A percentile compares a stretch with the other conserved stretches of the same genome.
phyloP scores from a whole-genome alignment of 2,797 vertebrate genomes.

The Pipistrellus nathusii region DNA sequence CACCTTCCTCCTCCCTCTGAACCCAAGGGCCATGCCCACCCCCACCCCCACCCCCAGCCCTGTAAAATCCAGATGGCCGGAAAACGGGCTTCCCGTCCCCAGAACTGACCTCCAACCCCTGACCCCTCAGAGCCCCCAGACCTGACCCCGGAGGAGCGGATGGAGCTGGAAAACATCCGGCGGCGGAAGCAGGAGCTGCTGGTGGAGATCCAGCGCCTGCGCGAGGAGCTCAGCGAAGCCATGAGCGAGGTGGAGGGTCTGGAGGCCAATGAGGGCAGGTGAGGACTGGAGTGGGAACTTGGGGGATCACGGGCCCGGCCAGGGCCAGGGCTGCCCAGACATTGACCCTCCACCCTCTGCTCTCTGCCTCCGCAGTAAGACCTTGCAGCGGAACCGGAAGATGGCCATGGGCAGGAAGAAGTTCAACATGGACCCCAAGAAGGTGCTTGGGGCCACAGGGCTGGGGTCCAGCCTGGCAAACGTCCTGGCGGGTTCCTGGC shows the following conservation, averaged over 20 bases:
- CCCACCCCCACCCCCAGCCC: no score
- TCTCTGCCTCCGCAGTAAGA: slow-evolving; percentile 90
- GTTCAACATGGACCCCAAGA: slow-evolving; percentile 98
- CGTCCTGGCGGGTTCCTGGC: background rate
- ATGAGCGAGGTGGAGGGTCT: slow-evolving; percentile 96
- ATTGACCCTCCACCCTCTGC: background rate
- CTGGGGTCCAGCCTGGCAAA: background rate
- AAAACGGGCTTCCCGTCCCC: background rate
- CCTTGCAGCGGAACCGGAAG: slow-evolving; percentile 95
- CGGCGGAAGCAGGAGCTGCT: slow-evolving; percentile 95
- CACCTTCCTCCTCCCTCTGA: background rate
- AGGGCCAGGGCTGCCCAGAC: background rate
- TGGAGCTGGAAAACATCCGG: slow-evolving; percentile 96
- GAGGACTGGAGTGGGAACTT: slow-evolving; percentile 37
- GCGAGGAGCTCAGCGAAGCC: slow-evolving; percentile 95
- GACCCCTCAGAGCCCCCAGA: slow-evolving; percentile 86
- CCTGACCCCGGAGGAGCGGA: slow-evolving; percentile 94
- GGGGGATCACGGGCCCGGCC: background rate
- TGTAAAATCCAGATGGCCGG: background rate
- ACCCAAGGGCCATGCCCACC: background rate
- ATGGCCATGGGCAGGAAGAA: slow-evolving; percentile 98
- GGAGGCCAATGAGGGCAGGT: slow-evolving; percentile 97
- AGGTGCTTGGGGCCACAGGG: slow-evolving; percentile 86
- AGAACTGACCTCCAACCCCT: background rate
- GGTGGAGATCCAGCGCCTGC: slow-evolving; percentile 96